Percentiles rank a stretch among this genome's conserved stretches.
Evolutionary conservation across 2,888 invertebrate genomes (phyloP).

Genomic region (Rhagonycha fulva): DNA sequence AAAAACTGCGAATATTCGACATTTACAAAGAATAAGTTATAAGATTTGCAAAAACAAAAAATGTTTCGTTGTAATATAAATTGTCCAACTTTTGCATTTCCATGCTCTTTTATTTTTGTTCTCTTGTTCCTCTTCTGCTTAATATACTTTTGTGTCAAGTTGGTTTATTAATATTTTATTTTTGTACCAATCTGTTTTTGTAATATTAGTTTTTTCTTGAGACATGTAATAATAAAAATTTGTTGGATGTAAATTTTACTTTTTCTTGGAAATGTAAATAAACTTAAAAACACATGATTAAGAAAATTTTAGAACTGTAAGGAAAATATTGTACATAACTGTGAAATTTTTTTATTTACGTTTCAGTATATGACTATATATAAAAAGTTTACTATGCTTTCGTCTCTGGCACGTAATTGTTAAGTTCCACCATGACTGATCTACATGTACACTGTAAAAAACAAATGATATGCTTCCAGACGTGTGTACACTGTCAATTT

Average conservation of each 20-base stretch:
- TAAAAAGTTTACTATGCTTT: slow-evolving; percentile 47
- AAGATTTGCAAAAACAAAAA: slow-evolving; percentile 10
- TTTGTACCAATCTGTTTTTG: slow-evolving; percentile 16
- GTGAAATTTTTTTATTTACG: slow-evolving; percentile 51
- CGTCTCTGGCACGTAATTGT: slow-evolving; percentile 31
- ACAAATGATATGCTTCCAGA: slow-evolving; percentile 47
- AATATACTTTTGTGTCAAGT: neutral
- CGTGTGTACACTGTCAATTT: slow-evolving; percentile 52
- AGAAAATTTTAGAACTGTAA: slow-evolving; percentile 23
- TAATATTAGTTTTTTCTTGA: slow-evolving; percentile 1
- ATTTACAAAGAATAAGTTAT: slow-evolving; percentile 11
- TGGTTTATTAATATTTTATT: slow-evolving; percentile 23
- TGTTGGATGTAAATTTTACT: slow-evolving; percentile 27
- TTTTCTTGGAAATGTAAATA: slow-evolving; percentile 32
- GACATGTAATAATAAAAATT: slow-evolving; percentile 10
- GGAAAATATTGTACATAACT: slow-evolving; percentile 49
- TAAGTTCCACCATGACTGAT: slow-evolving; percentile 48
- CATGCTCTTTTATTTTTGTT: slow-evolving; percentile 18
- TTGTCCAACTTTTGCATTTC: slow-evolving; percentile 32
- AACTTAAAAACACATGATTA: slow-evolving; percentile 27
- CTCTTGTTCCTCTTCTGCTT: neutral
- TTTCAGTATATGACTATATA: slow-evolving; percentile 45
- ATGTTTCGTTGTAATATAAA: slow-evolving; percentile 17
- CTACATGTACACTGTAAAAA: slow-evolving; percentile 51
- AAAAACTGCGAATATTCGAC: slow-evolving; percentile 22